A percentile compares a stretch with the other conserved stretches of the same genome.
Evolutionary conservation across 2,888 invertebrate genomes (phyloP).

Genomic region (Thymelicus lineola): DNA sequence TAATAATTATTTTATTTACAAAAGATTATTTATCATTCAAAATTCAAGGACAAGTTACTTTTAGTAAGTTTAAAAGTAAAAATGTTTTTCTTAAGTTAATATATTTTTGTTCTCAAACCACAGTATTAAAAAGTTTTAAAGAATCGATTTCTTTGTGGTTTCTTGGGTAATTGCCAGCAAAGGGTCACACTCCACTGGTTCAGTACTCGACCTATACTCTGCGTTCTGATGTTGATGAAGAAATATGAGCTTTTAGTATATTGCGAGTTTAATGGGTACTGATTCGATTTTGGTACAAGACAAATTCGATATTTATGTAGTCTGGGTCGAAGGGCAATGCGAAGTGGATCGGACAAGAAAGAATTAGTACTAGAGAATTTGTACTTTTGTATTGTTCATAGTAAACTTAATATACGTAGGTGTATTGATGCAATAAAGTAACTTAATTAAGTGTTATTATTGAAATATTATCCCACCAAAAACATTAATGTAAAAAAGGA

Average conservation of each 20-base stretch:
- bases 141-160: constrained; percentile 17
- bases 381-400: too few relatives aligned
- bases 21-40: too few relatives aligned
- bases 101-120: constrained; percentile 1
- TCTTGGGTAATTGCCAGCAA: constrained; percentile 35
- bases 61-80: neutral
- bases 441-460: too few relatives aligned
- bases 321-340: too few relatives aligned
- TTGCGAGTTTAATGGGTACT: constrained; percentile 6
- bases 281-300: constrained; percentile 9
- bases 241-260: constrained; percentile 12
- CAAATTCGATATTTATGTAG: neutral
- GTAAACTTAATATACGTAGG: too few relatives aligned
- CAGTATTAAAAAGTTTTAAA: neutral
- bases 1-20: too few relatives aligned
- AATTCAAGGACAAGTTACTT: too few relatives aligned
- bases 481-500: too few relatives aligned
- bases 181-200: constrained; percentile 20
- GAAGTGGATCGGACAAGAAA: constrained; percentile 7
- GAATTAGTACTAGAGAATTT: neutral
- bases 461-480: too few relatives aligned
- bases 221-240: constrained; percentile 1
- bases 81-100: neutral
- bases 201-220: constrained; percentile 6
- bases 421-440: too few relatives aligned